Conservation (phyloP, 2,797 vertebrate genomes). For the Cirrhinus molitorella region DNA sequence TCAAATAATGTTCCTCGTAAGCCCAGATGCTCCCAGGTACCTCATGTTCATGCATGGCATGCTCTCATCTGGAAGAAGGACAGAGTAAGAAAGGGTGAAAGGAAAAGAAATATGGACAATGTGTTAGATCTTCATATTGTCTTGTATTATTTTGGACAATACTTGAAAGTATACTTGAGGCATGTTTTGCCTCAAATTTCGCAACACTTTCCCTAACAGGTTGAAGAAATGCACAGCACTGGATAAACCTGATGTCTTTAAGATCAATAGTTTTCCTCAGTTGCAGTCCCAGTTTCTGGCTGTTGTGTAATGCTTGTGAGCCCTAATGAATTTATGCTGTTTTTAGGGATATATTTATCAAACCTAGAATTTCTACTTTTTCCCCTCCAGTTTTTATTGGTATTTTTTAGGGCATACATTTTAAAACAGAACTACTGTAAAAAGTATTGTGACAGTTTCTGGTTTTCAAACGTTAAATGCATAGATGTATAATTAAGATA, state of each 20-base stretch:
- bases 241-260: not conserved
- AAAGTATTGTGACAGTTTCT: not conserved
- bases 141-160: constrained; percentile 27
- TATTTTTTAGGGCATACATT: not conserved
- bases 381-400: not conserved
- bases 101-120: constrained; percentile 53
- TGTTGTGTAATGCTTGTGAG: not conserved
- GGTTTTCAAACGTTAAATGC: not conserved
- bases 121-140: constrained; percentile 5
- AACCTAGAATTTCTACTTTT: not conserved
- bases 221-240: constrained; percentile 6
- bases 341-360: not conserved
- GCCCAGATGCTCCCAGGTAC: constrained; percentile 33
- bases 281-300: not conserved
- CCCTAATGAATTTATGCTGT: not conserved
- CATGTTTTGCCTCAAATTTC: not conserved
- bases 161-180: not conserved
- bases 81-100: constrained; percentile 39
- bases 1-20: constrained; percentile 22
- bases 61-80: constrained; percentile 26
- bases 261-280: not conserved
- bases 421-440: not conserved
- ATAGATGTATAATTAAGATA: not conserved
- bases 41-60: constrained; percentile 30
- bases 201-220: not conserved